These are phyloP conservation scores for Dunckerocampus dactyliophorus DNA, from an alignment of 2,113 vertebrate genomes.

Conservation along the genomic window DNA sequence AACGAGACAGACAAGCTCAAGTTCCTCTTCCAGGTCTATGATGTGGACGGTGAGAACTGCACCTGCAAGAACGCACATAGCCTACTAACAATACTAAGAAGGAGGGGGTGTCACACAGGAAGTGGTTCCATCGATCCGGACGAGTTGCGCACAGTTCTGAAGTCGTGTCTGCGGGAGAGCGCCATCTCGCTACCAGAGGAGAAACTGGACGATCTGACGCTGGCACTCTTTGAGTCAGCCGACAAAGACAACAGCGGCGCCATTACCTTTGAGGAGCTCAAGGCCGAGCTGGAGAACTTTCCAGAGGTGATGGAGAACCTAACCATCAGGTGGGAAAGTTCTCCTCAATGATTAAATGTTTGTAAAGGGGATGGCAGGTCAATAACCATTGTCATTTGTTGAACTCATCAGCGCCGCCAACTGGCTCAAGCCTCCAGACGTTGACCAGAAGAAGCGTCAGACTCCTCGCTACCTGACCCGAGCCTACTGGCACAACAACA, in stretches of 20 bases:
- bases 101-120: constrained; percentile 60
- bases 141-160: constrained; percentile 79
- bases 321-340: constrained; percentile 78
- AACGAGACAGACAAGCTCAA: constrained; percentile 78
- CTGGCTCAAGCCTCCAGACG: constrained; percentile 78
- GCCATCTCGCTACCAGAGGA: constrained; percentile 81
- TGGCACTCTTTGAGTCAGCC: constrained; percentile 80
- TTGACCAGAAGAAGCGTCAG: constrained; percentile 30
- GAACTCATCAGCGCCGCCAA: constrained; percentile 69
- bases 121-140: constrained; percentile 83
- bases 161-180: constrained; percentile 82
- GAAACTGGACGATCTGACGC: constrained; percentile 80
- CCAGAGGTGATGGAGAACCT: constrained; percentile 89
- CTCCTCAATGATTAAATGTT: not conserved
- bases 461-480: constrained; percentile 70
- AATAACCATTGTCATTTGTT: not conserved
- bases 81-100: not conserved
- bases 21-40: constrained; percentile 90
- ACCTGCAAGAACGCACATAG: not conserved
- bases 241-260: constrained; percentile 81
- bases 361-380: not conserved
- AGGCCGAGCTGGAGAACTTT: constrained; percentile 78
- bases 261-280: constrained; percentile 89
- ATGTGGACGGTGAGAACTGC: constrained; percentile 78
- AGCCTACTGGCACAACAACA: constrained; percentile 80